These are phyloP conservation scores for Ormyrus pomaceus DNA, from an alignment of 2,888 invertebrate species.

Conservation along the genomic window DNA sequence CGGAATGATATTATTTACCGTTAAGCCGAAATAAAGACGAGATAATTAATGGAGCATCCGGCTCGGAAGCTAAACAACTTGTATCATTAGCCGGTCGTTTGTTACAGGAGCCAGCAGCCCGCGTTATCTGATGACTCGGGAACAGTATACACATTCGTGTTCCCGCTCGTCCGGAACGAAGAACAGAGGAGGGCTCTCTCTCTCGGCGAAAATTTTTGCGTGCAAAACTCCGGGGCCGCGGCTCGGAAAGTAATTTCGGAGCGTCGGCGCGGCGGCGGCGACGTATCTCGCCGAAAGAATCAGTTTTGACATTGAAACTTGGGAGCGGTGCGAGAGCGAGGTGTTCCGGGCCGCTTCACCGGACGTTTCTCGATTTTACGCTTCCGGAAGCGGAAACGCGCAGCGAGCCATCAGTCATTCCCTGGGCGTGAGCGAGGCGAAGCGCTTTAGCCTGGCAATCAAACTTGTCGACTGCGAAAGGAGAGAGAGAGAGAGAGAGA, in stretches of 20 bases:
- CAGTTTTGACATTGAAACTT: constrained; percentile 47
- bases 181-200: neutral
- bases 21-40: neutral
- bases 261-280: neutral
- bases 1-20: too few relatives aligned
- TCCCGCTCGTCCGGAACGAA: neutral
- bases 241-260: constrained; percentile 20
- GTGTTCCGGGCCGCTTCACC: neutral
- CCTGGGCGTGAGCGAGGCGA: constrained; percentile 36
- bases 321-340: constrained; percentile 23
- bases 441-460: constrained; percentile 47
- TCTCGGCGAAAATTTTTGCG: too few relatives aligned
- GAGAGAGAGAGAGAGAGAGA: neutral
- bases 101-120: constrained; percentile 37
- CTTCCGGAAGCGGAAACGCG: constrained; percentile 56
- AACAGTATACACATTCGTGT: neutral
- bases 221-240: neutral
- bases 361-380: constrained; percentile 52
- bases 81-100: constrained; percentile 47
- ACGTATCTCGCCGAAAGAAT: constrained; percentile 19
- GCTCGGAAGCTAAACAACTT: constrained; percentile 49
- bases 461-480: constrained; percentile 22
- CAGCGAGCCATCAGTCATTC: constrained; percentile 51
- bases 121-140: constrained; percentile 41
- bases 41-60: constrained; percentile 45